Conservation (phyloP, 2,888 invertebrate species). For the Agrotis exclamationis region DNA sequence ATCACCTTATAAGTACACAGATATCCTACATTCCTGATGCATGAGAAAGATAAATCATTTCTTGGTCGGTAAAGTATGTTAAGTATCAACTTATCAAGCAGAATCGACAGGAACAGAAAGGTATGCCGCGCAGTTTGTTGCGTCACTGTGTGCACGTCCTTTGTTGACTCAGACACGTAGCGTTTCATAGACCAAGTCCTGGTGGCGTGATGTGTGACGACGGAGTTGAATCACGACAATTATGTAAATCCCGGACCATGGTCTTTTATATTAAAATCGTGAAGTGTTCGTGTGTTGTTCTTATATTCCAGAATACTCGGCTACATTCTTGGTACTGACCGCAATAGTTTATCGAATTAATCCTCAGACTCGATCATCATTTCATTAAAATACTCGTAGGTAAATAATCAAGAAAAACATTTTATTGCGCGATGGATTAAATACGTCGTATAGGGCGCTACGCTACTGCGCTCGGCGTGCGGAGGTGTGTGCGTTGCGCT, state of each 20-base stretch:
- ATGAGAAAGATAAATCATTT: constrained; percentile 55
- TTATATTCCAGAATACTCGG: no score
- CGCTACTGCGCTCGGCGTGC: constrained; percentile 9
- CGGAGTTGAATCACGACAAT: constrained; percentile 30
- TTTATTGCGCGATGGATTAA: constrained; percentile 27
- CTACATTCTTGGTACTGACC: not conserved
- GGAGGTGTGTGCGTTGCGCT: constrained; percentile 19
- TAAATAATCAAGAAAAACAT: constrained; percentile 8
- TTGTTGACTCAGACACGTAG: constrained; percentile 66
- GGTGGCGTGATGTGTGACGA: constrained; percentile 70
- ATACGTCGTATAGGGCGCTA: constrained; percentile 12
- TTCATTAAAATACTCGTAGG: constrained; percentile 22
- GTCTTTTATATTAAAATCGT: not conserved
- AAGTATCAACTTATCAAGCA: constrained; percentile 56
- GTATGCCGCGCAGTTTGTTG: constrained; percentile 68
- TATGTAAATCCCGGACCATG: constrained; percentile 16
- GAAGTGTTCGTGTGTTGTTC: not conserved
- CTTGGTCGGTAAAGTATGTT: constrained; percentile 42
- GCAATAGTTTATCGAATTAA: constrained; percentile 14
- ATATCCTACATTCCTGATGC: constrained; percentile 50
- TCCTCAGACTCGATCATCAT: constrained; percentile 10
- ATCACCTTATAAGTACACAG: constrained; percentile 22
- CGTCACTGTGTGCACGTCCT: constrained; percentile 64
- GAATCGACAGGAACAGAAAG: constrained; percentile 66
- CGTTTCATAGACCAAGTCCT: constrained; percentile 48